These are phyloP conservation scores for Poeciliopsis paucimaculata DNA, from an alignment of 2,797 vertebrate species.

Conservation along the genomic window DNA sequence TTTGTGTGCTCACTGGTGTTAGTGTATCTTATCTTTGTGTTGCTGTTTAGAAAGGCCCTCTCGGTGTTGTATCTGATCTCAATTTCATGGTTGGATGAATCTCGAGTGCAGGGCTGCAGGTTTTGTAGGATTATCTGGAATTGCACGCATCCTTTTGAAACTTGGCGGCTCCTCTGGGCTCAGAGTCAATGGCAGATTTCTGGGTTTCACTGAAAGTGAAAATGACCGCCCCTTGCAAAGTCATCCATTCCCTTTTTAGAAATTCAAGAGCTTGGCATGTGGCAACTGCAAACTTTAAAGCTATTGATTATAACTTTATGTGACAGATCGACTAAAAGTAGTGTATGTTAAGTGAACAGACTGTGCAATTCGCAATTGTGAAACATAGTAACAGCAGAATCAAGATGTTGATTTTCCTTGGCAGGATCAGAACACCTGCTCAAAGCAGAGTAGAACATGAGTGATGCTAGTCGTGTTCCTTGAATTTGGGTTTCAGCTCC, in stretches of 20 bases:
- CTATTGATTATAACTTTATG: not conserved
- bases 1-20: constrained; percentile 32
- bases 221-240: not conserved
- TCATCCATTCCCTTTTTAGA: not conserved
- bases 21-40: constrained; percentile 46
- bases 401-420: not conserved
- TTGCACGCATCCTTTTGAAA: constrained; percentile 56
- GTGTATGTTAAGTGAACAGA: not conserved
- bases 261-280: not conserved
- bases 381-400: not conserved
- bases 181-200: constrained; percentile 29
- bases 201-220: constrained; percentile 24
- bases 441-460: not conserved
- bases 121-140: constrained; percentile 68
- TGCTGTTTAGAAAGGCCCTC: constrained; percentile 53
- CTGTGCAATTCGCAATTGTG: not conserved
- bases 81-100: constrained; percentile 78
- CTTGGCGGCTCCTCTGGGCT: constrained; percentile 33
- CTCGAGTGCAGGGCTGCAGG: constrained; percentile 53
- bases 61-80: constrained; percentile 72
- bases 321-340: not conserved
- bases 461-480: too few relatives aligned
- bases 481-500: not conserved
- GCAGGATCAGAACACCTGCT: not conserved
- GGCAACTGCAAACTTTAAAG: not conserved